Percentiles rank a stretch among this genome's conserved stretches.
These are phyloP conservation scores for Leptopilina myrica DNA, from an alignment of 2,888 invertebrate genomes.

Conservation along the genomic window DNA sequence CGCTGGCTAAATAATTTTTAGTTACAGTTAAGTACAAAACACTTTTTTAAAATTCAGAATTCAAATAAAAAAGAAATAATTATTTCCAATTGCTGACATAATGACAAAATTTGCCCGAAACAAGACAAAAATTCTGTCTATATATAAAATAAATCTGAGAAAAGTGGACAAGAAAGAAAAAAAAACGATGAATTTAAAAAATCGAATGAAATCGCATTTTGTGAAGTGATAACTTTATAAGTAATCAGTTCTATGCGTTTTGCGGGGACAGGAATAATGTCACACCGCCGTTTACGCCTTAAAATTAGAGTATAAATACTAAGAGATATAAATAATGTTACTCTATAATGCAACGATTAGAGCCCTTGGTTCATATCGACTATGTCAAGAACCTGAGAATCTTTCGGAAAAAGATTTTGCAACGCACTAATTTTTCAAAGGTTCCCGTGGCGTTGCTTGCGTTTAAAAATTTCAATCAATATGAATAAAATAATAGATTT, in stretches of 20 bases:
- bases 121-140: background rate
- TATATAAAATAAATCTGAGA: background rate
- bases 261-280: conserved; percentile 32
- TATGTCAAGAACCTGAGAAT: background rate
- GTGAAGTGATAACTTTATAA: conserved; percentile 39
- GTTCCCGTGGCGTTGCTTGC: background rate
- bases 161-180: conserved; percentile 19
- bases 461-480: background rate
- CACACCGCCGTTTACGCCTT: conserved; percentile 34
- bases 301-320: conserved; percentile 31
- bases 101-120: background rate
- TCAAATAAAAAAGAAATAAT: too few species aligned
- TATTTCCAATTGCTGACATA: background rate
- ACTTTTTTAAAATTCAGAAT: too few species aligned
- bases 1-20: too few species aligned
- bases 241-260: conserved; percentile 43
- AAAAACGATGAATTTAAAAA: conserved; percentile 21
- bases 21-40: too few species aligned
- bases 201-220: conserved; percentile 25
- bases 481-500: conserved; percentile 27
- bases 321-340: conserved; percentile 27
- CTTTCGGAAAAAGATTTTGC: too few species aligned
- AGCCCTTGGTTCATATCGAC: conserved; percentile 8
- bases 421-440: background rate
- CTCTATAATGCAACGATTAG: conserved; percentile 15